Conservation (phyloP, 2,797 vertebrate species). For the Alfaro cultratus region DNA sequence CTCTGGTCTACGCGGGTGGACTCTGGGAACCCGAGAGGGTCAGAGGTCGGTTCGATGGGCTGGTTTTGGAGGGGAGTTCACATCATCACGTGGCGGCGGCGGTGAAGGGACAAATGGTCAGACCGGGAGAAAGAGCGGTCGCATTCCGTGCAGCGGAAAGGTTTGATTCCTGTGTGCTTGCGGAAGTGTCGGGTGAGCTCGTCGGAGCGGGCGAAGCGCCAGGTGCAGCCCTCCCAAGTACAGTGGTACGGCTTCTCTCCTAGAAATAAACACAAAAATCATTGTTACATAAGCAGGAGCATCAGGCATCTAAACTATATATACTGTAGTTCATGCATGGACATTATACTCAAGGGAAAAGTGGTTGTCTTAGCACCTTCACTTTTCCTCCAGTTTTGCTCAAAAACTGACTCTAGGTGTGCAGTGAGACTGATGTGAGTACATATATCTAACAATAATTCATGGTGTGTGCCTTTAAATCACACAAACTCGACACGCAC, state of each 20-base stretch:
- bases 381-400: no score
- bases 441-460: no score
- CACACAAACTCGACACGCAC: no score
- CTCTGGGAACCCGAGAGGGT: conserved; percentile 12
- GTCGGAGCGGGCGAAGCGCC: conserved; percentile 96
- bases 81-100: conserved; percentile 95
- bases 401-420: no score
- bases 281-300: not conserved
- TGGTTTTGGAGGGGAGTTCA: conserved; percentile 70
- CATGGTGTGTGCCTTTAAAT: no score
- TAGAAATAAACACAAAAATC: conserved; percentile 52
- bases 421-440: no score
- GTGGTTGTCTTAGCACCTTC: no score
- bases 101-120: conserved; percentile 95
- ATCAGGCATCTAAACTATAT: not conserved
- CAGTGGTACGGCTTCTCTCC: conserved; percentile 98
- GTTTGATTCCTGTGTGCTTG: conserved; percentile 97
- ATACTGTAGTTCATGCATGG: not conserved
- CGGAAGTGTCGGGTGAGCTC: conserved; percentile 96
- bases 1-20: conserved; percentile 42
- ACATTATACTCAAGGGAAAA: no score
- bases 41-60: not conserved
- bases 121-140: conserved; percentile 97
- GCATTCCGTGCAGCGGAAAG: conserved; percentile 94
- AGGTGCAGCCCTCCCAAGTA: conserved; percentile 97